Percentiles rank a stretch among this genome's conserved stretches.
Conservation (phyloP, 2,797 vertebrate species). For the Silurus lanzhouensis region DNA sequence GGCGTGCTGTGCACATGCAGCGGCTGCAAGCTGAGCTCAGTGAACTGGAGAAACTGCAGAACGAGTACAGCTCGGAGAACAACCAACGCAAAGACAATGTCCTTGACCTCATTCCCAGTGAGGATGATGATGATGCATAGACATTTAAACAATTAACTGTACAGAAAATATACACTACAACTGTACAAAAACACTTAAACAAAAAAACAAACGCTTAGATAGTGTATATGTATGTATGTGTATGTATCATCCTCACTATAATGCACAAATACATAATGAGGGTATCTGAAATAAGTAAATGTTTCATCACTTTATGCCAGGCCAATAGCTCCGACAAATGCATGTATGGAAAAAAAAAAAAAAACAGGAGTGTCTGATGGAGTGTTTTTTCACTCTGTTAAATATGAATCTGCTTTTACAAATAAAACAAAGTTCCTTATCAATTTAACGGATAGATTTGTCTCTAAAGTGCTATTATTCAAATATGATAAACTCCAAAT, state of each 20-base stretch:
- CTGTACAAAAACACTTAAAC: background rate
- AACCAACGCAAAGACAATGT: constrained; percentile 64
- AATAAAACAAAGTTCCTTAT: background rate
- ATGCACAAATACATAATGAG: background rate
- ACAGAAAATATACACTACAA: background rate
- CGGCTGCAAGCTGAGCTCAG: constrained; percentile 81
- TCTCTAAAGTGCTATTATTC: background rate
- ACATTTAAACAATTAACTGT: background rate
- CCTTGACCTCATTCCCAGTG: constrained; percentile 73
- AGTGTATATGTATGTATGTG: background rate
- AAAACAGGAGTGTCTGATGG: background rate
- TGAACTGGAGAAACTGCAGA: constrained; percentile 83
- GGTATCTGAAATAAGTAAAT: background rate
- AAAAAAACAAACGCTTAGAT: background rate
- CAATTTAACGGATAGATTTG: background rate
- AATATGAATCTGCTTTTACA: background rate
- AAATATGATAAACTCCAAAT: constrained; percentile 26
- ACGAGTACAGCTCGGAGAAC: constrained; percentile 74
- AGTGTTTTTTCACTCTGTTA: background rate
- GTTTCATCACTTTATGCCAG: background rate
- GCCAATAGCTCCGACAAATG: background rate
- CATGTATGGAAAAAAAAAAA: constrained; percentile 4
- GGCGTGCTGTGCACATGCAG: constrained; percentile 78
- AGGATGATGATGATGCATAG: constrained; percentile 83
- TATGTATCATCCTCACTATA: background rate